Base-by-base conservation (phyloP, 2,888 invertebrate species). In the Papilio demoleus region DNA sequence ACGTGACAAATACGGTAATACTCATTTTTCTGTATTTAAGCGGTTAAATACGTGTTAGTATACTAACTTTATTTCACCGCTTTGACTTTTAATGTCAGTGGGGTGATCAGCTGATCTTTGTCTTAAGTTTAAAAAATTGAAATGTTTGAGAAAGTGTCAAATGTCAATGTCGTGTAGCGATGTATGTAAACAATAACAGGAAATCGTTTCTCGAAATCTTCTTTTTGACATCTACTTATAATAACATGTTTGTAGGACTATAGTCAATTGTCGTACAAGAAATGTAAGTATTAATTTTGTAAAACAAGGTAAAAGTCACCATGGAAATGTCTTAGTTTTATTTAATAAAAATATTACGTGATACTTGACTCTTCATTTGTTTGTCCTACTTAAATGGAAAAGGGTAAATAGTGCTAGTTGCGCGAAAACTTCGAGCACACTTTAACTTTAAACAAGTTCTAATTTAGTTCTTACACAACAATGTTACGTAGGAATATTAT, bases 381-480 rank as follows among this genome's bases (percentile, higher is more conserved):
- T 4, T 22, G 24, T 40, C 38, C 42, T 40, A 19, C 38, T 27
- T 38, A 38, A 40, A n/a, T 27, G 36, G 24, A 14, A 60, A 40
- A 36, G 17, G 27, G 40, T 14, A 42, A 45, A 31, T 62, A 62
- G 27, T 62, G 42, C 11, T 27, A 12, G 34, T 31, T 50, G 12
- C 31, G 19, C 31, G 22, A 8, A 63, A 47, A 62, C 45, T 34
- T 56, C 3, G 40, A 22, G 12, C 47, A 34, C 47, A 34, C 47
- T 17, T 19, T 34, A 42, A 45, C n/a, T 11, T 45, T 63, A 22
- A 63, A 34, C 53, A 62, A 56, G 34, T 36, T 45, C 31, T 42
- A n/a, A 58, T 56, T 62, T 45, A 45, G 67, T 42, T 62, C 34
- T 68, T 68, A 63, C 63, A 45, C 67, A 63, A 63, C 27, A 45